Evolutionary conservation across 2,797 vertebrate species (phyloP).

Genomic region (Onychomys leucogaster): DNA sequence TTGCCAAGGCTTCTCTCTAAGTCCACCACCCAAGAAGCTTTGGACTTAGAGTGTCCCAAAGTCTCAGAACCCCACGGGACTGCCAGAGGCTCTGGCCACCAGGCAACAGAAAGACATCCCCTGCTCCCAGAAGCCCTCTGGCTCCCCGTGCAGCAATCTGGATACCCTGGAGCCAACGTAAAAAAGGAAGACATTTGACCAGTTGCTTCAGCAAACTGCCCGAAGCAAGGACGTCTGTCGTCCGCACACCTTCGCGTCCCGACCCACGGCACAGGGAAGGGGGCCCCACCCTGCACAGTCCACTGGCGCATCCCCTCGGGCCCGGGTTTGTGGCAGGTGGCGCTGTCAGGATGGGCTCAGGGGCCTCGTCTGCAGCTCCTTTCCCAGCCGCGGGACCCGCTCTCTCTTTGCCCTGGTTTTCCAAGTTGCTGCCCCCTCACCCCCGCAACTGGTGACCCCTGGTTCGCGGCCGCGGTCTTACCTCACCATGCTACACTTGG

Average conservation of each 20-base stretch:
- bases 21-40: not conserved
- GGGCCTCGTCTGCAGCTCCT: not conserved
- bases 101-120: not conserved
- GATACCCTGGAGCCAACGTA: not conserved
- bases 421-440: constrained; percentile 61
- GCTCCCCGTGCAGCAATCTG: not conserved
- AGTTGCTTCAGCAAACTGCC: constrained; percentile 39
- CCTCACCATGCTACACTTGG: constrained; percentile 79
- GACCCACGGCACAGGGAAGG: not conserved
- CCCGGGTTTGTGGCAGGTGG: constrained; percentile 64
- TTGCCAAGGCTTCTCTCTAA: not conserved
- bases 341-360: not conserved
- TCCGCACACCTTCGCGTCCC: not conserved
- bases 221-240: not conserved
- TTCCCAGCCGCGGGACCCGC: not conserved
- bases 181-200: not conserved
- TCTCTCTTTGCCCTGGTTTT: constrained; percentile 22
- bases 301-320: not conserved
- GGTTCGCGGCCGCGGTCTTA: constrained; percentile 71
- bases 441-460: not conserved
- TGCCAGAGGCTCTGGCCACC: not conserved
- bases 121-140: not conserved
- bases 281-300: not conserved
- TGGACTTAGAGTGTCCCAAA: constrained; percentile 12
- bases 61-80: constrained; percentile 28